Evolutionary conservation across 2,113 vertebrate species (phyloP).

Genomic region (Scomber japonicus): DNA sequence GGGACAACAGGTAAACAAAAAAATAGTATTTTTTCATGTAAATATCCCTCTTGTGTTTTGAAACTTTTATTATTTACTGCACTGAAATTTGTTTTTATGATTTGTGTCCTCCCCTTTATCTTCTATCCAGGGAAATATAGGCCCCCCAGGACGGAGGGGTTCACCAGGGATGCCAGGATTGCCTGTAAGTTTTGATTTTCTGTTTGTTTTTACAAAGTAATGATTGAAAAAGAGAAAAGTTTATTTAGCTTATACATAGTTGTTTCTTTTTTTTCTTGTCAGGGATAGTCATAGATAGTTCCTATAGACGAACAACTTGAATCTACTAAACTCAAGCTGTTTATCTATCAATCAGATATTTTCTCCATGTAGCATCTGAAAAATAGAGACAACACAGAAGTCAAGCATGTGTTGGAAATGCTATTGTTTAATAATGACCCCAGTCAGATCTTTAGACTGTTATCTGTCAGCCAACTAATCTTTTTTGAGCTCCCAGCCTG

Average conservation of each 20-base stretch:
- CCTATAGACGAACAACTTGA: no score
- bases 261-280: not conserved
- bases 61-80: not conserved
- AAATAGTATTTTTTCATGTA: not conserved
- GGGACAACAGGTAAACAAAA: conserved; percentile 86
- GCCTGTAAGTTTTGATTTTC: conserved; percentile 82
- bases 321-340: not conserved
- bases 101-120: not conserved
- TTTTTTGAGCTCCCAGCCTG: conserved; percentile 29
- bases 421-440: conserved; percentile 39
- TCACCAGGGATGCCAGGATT: conserved; percentile 83
- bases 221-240: not conserved
- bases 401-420: no score
- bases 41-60: not conserved
- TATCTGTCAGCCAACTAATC: conserved; percentile 34
- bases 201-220: not conserved
- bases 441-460: conserved; percentile 14
- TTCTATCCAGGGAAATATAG: conserved; percentile 83
- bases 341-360: conserved; percentile 5
- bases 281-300: not conserved
- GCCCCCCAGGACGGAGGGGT: conserved; percentile 81
- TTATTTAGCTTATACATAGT: not conserved
- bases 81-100: not conserved
- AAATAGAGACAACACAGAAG: not conserved
- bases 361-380: conserved; percentile 10